Evolutionary conservation across 2,888 invertebrate species (phyloP), one percentile per base, ranked within the genome.

Genomic region (Tetanocera ferruginea): DNA sequence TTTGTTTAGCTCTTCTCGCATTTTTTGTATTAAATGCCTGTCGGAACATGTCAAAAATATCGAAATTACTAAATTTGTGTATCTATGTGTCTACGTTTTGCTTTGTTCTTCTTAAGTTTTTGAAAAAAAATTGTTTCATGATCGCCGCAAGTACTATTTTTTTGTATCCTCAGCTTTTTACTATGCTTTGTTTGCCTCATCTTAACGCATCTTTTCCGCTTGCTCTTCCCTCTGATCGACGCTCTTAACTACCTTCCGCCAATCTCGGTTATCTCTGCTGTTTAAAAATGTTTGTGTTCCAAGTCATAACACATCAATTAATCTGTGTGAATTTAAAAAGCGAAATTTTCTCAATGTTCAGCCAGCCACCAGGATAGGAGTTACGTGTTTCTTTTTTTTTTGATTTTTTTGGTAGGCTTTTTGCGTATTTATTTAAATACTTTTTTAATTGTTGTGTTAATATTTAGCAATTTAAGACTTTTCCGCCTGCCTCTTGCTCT

Each of bases 301-400:
- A 28, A 69, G 69, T 69, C 69, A 69, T 14, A 69, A 69, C 69
- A 49, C 69, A 69, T 69, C 69, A 69, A 69, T 69, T 69, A 49
- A 69, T 69, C 69, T 69, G 51, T 55, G 55, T 55, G 51, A 69
- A 14, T 51, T 51, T 69, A 23, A 25, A 69, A 25, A 51, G 49
- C 28, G 23, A 69, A 69, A 25, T 28, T 34, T 34, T 28, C 31
- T 31, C 5, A 55, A 19, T 64, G 25, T 31, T 64, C 31, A 11
- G 4, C 31, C 64, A 62, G n/a, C 31, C 34, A 66, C 43, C 43
- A 43, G 34, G 37, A 37, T 66, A 31, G 66, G 72, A 72, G 49
- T 57, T 72, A 37, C 70, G 6, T 52, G 51, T 52, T 25, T 5
- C 52, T 51, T 79, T 70, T 66, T 76, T 72, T n/a, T 76, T 64